Base-by-base conservation (phyloP, 2,888 invertebrate genomes). In the Nomada ruficornis region DNA sequence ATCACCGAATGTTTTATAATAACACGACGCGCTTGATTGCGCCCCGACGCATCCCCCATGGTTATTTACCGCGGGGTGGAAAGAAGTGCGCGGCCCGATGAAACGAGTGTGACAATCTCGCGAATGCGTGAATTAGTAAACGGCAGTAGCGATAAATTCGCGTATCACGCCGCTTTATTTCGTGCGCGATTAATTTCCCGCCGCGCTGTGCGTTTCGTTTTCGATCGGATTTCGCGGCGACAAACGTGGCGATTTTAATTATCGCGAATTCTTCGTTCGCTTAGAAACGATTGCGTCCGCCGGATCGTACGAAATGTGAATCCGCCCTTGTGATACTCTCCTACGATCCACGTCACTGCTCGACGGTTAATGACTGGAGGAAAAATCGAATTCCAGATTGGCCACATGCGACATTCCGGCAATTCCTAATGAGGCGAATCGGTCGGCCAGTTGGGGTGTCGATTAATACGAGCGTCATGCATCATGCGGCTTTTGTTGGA, bases 1-100 rank as follows among this genome's bases (percentile, higher is more conserved):
- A 26, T 57, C 77, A n/a, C 44, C 64, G 69, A 79, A 81, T 68
- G 80, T 73, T 81, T 65, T 70, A 77, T 60, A 70, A 79, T 70
- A 70, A 81, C 79, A 59, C 65, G 59, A 10, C 80, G 36, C 73
- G 72, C 79, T 69, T 70, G 52, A 74, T 81, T 73, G 57, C 54
- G 29, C n/a, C 20, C 63, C 57, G 15, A 23, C 29, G n/a, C 10
- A 13, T 13, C 26, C 52, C 13, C 44, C 11, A 23, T 57, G 59
- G 44, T 69, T 47, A 26, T 44, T 65, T 55, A n/a, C 44, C 26
- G 44, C 7, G 26, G 63, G 70, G 20, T 55, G 20, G 47, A 59
- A 23, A 79, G 64, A 64, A 26, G 77, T 20, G 42, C 55, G 50
- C 5, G 10, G n/a, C 36, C 10, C 3, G 55, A 47, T 47, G 42